These are phyloP conservation scores for Cephalopterus ornatus DNA, from an alignment of 2,113 vertebrate genomes.

Conservation along the genomic window DNA sequence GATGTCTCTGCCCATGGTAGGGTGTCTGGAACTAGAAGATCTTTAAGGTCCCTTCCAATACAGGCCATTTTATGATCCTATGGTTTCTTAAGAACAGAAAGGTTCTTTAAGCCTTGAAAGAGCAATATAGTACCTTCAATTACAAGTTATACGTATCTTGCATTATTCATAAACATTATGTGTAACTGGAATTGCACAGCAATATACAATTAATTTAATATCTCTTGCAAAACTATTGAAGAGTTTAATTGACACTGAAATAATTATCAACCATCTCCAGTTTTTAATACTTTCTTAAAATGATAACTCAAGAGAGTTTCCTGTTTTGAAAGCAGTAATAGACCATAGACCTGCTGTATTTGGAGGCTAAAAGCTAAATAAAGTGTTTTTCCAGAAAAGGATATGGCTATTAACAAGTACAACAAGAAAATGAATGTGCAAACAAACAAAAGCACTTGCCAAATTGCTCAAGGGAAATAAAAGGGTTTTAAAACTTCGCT, in stretches of 20 bases:
- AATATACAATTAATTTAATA: not conserved
- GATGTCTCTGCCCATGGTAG: not conserved
- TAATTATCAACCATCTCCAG: not conserved
- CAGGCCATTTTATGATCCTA: not conserved
- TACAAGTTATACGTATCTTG: not conserved
- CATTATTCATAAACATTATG: not conserved
- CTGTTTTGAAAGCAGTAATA: not conserved
- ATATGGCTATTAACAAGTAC: not conserved
- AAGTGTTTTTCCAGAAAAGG: not conserved
- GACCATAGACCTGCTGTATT: not conserved
- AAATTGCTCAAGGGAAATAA: not conserved
- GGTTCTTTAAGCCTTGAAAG: not conserved
- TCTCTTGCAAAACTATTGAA: not conserved
- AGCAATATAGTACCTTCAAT: not conserved
- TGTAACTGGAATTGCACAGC: not conserved
- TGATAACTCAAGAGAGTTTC: not conserved
- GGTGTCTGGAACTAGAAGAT: fast-evolving
- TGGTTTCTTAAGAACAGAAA: not conserved
- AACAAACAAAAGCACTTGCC: not conserved
- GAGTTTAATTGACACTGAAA: not conserved
- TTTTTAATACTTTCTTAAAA: not conserved
- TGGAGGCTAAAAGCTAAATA: not conserved
- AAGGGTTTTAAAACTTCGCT: not conserved
- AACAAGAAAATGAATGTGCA: fast-evolving
- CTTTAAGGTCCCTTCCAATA: not conserved